Evolutionary conservation across 1,140 invertebrate genomes (phyloP).

Genomic region (Panulirus ornatus): DNA sequence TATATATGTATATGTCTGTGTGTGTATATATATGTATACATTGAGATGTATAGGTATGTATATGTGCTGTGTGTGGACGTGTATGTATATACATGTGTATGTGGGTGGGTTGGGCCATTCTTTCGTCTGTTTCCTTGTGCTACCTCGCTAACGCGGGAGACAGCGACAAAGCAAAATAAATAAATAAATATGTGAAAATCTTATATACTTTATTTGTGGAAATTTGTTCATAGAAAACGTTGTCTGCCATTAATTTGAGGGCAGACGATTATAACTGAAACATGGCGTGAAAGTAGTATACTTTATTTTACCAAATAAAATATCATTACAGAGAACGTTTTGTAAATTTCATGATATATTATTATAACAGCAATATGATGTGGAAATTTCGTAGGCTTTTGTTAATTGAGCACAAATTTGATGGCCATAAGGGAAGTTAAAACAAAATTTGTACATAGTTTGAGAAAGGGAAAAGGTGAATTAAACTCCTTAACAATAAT

Average conservation of each 20-base stretch:
- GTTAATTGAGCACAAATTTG: not conserved
- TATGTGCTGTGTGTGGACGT: no score
- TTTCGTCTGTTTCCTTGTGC: not conserved
- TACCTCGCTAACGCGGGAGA: no score
- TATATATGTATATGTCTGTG: no score
- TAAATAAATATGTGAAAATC: not conserved
- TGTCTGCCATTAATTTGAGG: not conserved
- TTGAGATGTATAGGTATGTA: no score
- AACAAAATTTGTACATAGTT: not conserved
- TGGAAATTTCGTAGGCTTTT: not conserved
- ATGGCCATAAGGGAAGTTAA: no score
- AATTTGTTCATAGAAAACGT: not conserved
- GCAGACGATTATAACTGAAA: no score
- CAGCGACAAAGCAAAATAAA: not conserved
- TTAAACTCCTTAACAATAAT: constrained; percentile 28
- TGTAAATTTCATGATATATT: not conserved
- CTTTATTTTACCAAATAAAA: not conserved
- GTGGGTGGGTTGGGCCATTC: not conserved
- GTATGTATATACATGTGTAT: no score
- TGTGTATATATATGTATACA: no score
- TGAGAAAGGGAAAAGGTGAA: not conserved
- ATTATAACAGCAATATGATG: not conserved
- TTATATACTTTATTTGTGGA: not conserved
- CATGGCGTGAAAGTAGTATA: not conserved
- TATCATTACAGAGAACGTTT: not conserved